Evolutionary conservation across 2,888 invertebrate genomes (phyloP).

Genomic region (Eristalis arbustorum): DNA sequence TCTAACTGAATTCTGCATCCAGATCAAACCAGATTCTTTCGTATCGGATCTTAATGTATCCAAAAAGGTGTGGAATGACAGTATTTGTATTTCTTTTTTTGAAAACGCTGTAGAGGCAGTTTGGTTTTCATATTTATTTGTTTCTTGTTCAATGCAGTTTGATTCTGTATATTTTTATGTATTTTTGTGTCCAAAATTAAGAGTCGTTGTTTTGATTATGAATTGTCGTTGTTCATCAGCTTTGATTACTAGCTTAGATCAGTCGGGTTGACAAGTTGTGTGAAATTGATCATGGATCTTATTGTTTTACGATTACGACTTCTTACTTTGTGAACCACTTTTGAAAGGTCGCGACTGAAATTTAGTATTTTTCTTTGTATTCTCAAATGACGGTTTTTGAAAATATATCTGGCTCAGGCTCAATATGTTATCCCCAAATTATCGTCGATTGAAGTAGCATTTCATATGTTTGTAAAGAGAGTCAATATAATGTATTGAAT

Average conservation of each 20-base stretch:
- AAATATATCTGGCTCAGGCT: no score
- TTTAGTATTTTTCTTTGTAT: no score
- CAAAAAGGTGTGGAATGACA: not conserved
- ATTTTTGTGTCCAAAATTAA: constrained; percentile 46
- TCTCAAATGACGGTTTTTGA: no score
- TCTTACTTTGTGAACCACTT: constrained; percentile 17
- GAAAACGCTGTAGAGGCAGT: not conserved
- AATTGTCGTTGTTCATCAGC: not conserved
- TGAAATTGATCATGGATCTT: not conserved
- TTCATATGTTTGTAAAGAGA: no score
- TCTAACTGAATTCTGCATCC: not conserved
- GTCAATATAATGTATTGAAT: no score
- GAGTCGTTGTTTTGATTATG: constrained; percentile 30
- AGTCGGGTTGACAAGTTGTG: no score
- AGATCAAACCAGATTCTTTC: constrained; percentile 30
- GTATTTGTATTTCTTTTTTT: not conserved
- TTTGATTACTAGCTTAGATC: no score
- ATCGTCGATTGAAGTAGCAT: no score
- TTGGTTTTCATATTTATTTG: constrained; percentile 13
- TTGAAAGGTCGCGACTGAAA: no score
- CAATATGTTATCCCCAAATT: no score
- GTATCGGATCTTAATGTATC: constrained; percentile 7
- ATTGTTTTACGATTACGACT: constrained; percentile 8
- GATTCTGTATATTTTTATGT: constrained; percentile 15
- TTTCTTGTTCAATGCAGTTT: constrained; percentile 23